phyloP scores from a whole-genome alignment of 2,113 vertebrate genomes.

The Amia ocellicauda region DNA sequence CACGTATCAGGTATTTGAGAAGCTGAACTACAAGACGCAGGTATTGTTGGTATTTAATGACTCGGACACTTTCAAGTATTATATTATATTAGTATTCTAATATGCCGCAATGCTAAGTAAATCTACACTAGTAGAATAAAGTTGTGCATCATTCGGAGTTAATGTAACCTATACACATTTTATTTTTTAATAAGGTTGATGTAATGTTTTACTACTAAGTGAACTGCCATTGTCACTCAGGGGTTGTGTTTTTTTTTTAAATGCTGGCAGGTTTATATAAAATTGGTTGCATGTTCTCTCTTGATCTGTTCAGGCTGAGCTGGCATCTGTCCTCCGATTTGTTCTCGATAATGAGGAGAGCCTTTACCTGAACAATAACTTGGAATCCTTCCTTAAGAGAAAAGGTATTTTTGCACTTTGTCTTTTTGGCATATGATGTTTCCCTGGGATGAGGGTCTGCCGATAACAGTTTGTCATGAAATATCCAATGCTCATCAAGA shows the following conservation, averaged over 20 bases:
- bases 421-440: too few relatives aligned
- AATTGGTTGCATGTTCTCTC: neutral
- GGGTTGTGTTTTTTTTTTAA: too few relatives aligned
- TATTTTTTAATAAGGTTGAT: too few relatives aligned
- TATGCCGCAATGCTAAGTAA: too few relatives aligned
- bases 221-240: too few relatives aligned
- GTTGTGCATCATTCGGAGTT: neutral
- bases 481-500: too few relatives aligned
- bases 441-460: too few relatives aligned
- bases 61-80: too few relatives aligned
- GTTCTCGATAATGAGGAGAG: conserved; percentile 74
- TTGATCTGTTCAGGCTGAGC: conserved; percentile 61
- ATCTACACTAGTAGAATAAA: neutral
- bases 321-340: conserved; percentile 70
- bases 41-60: conserved; percentile 58
- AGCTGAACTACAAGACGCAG: conserved; percentile 74
- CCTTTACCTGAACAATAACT: conserved; percentile 64
- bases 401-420: conserved; percentile 60
- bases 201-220: too few relatives aligned
- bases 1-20: conserved; percentile 58
- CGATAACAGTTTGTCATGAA: too few relatives aligned
- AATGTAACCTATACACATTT: neutral
- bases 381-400: conserved; percentile 70
- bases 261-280: too few relatives aligned
- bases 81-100: too few relatives aligned